Conservation (phyloP, 1,140 invertebrate species). For the Drosophila auraria region DNA sequence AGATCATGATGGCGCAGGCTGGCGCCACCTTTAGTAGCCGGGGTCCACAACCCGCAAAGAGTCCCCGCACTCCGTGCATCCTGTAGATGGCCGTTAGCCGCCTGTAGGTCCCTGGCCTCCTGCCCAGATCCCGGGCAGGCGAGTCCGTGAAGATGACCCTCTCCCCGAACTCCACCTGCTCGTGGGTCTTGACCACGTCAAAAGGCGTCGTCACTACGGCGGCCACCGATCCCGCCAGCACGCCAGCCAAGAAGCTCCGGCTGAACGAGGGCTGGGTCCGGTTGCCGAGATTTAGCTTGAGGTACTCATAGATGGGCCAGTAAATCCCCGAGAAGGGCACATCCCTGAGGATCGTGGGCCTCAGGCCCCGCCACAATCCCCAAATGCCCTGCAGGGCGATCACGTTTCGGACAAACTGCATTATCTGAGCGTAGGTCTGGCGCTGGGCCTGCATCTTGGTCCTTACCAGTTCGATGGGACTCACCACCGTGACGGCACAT, state of each 20-base stretch:
- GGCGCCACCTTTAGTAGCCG: constrained; percentile 97
- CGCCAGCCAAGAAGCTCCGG: constrained; percentile 94
- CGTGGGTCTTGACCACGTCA: constrained; percentile 99
- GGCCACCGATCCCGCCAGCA: constrained; percentile 94
- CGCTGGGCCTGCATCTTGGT: constrained; percentile 99
- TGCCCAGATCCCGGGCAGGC: constrained; percentile 52
- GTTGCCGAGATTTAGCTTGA: constrained; percentile 88
- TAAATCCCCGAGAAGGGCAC: constrained; percentile 99
- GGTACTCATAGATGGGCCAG: constrained; percentile 96
- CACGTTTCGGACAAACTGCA: constrained; percentile 85
- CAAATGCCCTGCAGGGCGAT: constrained; percentile 90
- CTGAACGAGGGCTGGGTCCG: constrained; percentile 89
- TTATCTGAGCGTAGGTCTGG: constrained; percentile 92
- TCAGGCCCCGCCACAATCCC: constrained; percentile 95
- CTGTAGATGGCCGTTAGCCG: constrained; percentile 88
- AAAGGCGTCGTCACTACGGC: constrained; percentile 97
- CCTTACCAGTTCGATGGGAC: constrained; percentile 97
- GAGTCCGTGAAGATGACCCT: constrained; percentile 91
- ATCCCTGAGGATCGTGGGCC: constrained; percentile 96
- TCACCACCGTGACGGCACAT: constrained; percentile 94
- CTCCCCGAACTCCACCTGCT: constrained; percentile 98
- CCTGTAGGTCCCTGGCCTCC: constrained; percentile 67
- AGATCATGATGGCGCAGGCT: constrained; percentile 99
- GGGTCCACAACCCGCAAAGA: constrained; percentile 94
- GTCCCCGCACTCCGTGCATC: constrained; percentile 89